Conservation (phyloP, 2,888 invertebrate genomes). For the Polietes domitor region DNA sequence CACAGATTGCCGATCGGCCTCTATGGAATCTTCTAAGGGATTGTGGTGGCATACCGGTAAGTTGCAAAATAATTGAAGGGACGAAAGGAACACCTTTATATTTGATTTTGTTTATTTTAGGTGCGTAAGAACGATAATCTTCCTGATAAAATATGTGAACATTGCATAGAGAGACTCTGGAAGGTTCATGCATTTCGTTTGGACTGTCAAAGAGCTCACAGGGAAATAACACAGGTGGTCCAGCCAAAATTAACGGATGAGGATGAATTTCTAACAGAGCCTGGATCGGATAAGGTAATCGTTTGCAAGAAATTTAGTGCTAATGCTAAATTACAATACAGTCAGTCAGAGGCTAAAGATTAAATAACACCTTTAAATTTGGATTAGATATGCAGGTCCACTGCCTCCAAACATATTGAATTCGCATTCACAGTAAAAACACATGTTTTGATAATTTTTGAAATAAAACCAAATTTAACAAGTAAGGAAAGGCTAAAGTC, state of each 20-base stretch:
- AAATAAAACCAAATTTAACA: too few species aligned
- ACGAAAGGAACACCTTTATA: neutral
- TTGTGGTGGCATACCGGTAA: conserved; percentile 55
- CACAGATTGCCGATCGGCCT: neutral
- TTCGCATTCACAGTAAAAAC: too few species aligned
- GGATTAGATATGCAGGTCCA: too few species aligned
- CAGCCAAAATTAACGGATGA: neutral
- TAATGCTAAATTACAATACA: too few species aligned
- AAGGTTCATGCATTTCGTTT: conserved; percentile 46
- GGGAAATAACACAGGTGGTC: conserved; percentile 33
- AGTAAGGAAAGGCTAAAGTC: too few species aligned
- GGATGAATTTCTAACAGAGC: neutral
- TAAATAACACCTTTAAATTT: too few species aligned
- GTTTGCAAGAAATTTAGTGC: too few species aligned
- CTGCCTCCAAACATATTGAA: too few species aligned
- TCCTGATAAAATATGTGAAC: conserved; percentile 54
- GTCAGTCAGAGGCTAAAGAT: too few species aligned
- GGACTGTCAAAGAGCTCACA: conserved; percentile 51
- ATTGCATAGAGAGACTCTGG: conserved; percentile 37
- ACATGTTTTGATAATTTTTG: too few species aligned
- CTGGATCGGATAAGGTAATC: neutral
- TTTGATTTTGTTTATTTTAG: neutral
- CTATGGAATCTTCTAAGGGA: conserved; percentile 44
- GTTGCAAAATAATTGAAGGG: neutral
- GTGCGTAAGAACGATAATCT: conserved; percentile 47